Evolutionary conservation across 2,113 vertebrate genomes (phyloP), one percentile per base, ranked within the genome.

Genomic region (Fukomys damarensis): DNA sequence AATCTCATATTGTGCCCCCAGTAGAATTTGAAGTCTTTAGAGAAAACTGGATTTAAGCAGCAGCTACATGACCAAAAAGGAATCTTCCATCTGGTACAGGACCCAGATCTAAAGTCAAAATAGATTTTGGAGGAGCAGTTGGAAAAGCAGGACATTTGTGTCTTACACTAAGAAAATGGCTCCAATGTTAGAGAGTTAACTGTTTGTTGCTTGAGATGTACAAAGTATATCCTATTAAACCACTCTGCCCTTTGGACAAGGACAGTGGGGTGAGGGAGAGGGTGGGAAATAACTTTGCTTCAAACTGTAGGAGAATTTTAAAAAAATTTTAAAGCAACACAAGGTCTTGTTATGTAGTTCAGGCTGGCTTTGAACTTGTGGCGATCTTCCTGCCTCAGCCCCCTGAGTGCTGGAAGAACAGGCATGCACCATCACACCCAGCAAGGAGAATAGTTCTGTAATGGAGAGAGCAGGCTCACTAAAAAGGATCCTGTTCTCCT

Each of bases 161-260:
- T 91, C 38, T 89, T 41, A 80, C 46, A 86, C 12, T 80, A 94
- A 92, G 94, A 89, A 85, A 80, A 10, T 90, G 87, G 91, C 58
- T 83, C 89, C 72, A 90, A 24, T 14, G 19, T 43, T 58, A 96
- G 41, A 72, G 91, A 85, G 38, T 89, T 92, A 96, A 85, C 46
- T 93, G 46, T 63, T 95, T 93, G 46, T 63, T 95, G 82, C 77
- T 88, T 85, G 41, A 94, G 68, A 96, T 89, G 68, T 89, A 94
- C 26, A 59, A 49, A 94, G 66, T 76, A 86, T 61, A 58, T 70
- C 68, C 70, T 86, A 86, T 24, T 91, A 87, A 89, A 82, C 43
- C 88, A 77, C 63, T 70, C 41, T 91, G 46, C 59, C 54, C 77
- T 96, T 91, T 65, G 65, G 66, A 74, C 6, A 83, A 91, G 56